Evolutionary conservation across 2,113 vertebrate species (phyloP).

Genomic region (Hyperopisus bebe): DNA sequence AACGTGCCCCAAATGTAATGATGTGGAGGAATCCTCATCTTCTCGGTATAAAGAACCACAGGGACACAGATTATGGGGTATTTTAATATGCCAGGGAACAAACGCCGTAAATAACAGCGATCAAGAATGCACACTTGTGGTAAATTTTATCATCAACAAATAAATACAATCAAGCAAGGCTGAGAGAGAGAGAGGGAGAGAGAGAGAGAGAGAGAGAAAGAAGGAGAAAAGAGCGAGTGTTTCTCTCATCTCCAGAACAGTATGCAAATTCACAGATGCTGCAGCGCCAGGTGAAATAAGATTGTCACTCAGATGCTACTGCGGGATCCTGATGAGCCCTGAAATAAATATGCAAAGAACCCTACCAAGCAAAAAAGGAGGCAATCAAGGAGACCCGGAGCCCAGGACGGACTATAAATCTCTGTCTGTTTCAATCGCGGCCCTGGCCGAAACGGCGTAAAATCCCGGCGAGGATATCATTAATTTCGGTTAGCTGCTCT

Average conservation of each 20-base stretch:
- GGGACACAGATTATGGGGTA: slow-evolving; percentile 4
- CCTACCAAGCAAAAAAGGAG: slow-evolving; percentile 67
- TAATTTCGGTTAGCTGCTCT: slow-evolving; percentile 99
- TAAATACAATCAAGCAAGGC: slow-evolving; percentile 9
- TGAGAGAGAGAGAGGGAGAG: background rate
- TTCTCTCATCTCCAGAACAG: slow-evolving; percentile 67
- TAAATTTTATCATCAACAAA: slow-evolving; percentile 15
- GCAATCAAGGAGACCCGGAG: slow-evolving; percentile 87
- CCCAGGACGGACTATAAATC: slow-evolving; percentile 94
- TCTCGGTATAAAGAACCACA: background rate
- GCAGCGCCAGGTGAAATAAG: slow-evolving; percentile 81
- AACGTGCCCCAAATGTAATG: background rate
- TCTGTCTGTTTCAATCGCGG: slow-evolving; percentile 98
- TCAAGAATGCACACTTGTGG: slow-evolving; percentile 3
- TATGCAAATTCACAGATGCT: slow-evolving; percentile 80
- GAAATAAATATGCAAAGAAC: slow-evolving; percentile 97
- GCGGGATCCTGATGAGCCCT: slow-evolving; percentile 80
- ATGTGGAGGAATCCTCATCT: slow-evolving; percentile 11
- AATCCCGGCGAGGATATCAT: slow-evolving; percentile 94
- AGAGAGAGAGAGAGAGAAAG: slow-evolving; percentile 2
- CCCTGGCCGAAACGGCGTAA: slow-evolving; percentile 91
- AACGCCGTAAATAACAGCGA: slow-evolving; percentile 1
- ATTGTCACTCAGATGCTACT: slow-evolving; percentile 90
- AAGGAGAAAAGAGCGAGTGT: slow-evolving; percentile 37
- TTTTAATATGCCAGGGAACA: slow-evolving; percentile 8